Percentiles rank a stretch among this genome's conserved stretches.
Conservation (phyloP, 2,797 vertebrate genomes). For the Enteromius paludinosus region DNA sequence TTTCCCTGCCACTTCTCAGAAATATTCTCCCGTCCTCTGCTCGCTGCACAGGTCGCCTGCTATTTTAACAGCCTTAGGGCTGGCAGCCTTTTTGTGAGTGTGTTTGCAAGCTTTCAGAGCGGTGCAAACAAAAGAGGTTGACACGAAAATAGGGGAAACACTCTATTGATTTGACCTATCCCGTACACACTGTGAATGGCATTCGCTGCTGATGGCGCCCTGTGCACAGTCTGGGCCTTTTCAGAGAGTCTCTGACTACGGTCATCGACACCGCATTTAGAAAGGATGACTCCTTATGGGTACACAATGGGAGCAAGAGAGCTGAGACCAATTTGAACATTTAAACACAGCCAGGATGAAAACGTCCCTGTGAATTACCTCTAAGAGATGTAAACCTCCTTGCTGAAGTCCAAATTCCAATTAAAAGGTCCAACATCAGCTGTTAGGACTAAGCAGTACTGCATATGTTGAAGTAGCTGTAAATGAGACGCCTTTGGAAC, state of each 20-base stretch:
- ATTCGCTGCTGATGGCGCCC: conserved; percentile 68
- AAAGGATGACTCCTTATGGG: conserved; percentile 61
- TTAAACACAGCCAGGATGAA: conserved; percentile 49
- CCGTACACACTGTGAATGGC: conserved; percentile 69
- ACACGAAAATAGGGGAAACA: conserved; percentile 62
- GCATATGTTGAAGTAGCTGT: background rate
- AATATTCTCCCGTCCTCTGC: conserved; percentile 68
- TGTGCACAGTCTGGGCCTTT: conserved; percentile 63
- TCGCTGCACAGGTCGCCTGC: conserved; percentile 61
- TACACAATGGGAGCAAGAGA: conserved; percentile 64
- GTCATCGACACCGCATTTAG: conserved; percentile 64
- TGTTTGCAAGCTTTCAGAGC: conserved; percentile 62
- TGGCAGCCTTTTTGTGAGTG: conserved; percentile 69
- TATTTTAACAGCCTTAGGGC: conserved; percentile 66
- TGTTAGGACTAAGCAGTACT: conserved; percentile 26
- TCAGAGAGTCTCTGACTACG: conserved; percentile 65
- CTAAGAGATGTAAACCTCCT: conserved; percentile 44
- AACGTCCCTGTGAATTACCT: conserved; percentile 44
- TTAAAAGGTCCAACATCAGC: conserved; percentile 59
- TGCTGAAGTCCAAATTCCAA: conserved; percentile 58
- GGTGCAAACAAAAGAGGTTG: conserved; percentile 69
- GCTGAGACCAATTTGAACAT: conserved; percentile 51
- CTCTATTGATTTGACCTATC: conserved; percentile 72
- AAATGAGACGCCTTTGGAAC: background rate
- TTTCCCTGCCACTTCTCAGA: conserved; percentile 69